Evolutionary conservation across 2,888 invertebrate genomes (phyloP), one percentile per base, ranked within the genome.

Genomic region (Atethmia centrago): DNA sequence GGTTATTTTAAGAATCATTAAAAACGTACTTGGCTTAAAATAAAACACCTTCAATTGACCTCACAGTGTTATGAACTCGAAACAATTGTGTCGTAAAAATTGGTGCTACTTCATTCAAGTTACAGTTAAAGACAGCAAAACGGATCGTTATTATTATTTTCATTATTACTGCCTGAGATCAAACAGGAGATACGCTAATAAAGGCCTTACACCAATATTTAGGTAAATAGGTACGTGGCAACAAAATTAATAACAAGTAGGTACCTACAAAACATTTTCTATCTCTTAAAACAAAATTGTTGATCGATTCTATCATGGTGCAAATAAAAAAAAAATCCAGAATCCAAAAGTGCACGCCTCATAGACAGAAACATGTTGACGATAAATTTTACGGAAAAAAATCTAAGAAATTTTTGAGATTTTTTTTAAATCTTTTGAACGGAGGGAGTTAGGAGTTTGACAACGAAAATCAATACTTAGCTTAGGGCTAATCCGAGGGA

Each of bases 131-230:
- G 7, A 31, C 74, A 74, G 36, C 19, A 25, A 28, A 45, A 45
- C 28, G 0, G 12, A 40, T 55, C 3, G n/a, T 47, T 19, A 28
- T 28, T 31, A 25, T 31, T 40, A 49, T 31, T 47, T 49, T 42
- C 19, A 40, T 62, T 31, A 31, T 31, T 45, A 45, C 36, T 65
- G 36, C 28, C 28, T 76, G 59, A 79, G 82, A 76, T 82, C 79
- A 82, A 16, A 45, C 28, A 49, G n/a, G 40, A 31, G 47, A 63
- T 63, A 45, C 14, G 9, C 28, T 28, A 45, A 8, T 12, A 16
- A 21, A 49, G 21, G 9, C n/a, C 9, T 61, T 16, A 16, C 16
- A 19, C 51, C 31, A 51, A 31, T 10, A 10, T 31, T n/a, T 64
- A 51, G 3, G 28, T 47, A 62, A 3, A n/a, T n/a, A 47, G 0